Conservation (phyloP, 2,888 invertebrate genomes). For the Abscondita cerata region DNA sequence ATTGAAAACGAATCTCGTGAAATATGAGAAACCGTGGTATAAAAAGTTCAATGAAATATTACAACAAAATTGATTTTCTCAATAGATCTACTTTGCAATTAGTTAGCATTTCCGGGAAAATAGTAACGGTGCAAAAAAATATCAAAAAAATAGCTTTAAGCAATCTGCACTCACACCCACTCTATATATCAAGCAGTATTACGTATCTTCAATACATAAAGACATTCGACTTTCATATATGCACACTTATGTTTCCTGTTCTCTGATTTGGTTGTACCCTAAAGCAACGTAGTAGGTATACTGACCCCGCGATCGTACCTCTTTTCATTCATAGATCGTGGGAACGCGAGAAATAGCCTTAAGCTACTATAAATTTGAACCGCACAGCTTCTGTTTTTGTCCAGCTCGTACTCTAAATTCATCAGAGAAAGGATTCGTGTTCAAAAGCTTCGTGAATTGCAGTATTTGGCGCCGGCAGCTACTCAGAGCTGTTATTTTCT, state of each 20-base stretch:
- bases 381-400: constrained; percentile 32
- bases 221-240: constrained; percentile 26
- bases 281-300: constrained; percentile 52
- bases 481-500: constrained; percentile 18
- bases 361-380: constrained; percentile 25
- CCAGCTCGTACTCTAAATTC: constrained; percentile 23
- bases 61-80: constrained; percentile 31
- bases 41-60: not conserved
- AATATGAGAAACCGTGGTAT: constrained; percentile 6
- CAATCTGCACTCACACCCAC: constrained; percentile 36
- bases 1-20: not conserved
- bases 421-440: constrained; percentile 27
- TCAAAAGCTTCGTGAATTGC: constrained; percentile 20
- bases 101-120: constrained; percentile 32
- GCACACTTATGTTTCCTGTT: constrained; percentile 45
- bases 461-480: constrained; percentile 27
- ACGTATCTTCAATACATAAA: constrained; percentile 21
- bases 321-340: constrained; percentile 57
- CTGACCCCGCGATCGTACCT: constrained; percentile 55
- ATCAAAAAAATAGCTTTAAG: constrained; percentile 19
- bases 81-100: constrained; percentile 37
- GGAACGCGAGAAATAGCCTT: constrained; percentile 45
- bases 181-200: constrained; percentile 32
- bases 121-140: constrained; percentile 33
- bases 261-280: constrained; percentile 42